Percentiles rank a stretch among this genome's conserved stretches.
Evolutionary conservation across 2,888 invertebrate species (phyloP).

Genomic region (Agrotis clavis): DNA sequence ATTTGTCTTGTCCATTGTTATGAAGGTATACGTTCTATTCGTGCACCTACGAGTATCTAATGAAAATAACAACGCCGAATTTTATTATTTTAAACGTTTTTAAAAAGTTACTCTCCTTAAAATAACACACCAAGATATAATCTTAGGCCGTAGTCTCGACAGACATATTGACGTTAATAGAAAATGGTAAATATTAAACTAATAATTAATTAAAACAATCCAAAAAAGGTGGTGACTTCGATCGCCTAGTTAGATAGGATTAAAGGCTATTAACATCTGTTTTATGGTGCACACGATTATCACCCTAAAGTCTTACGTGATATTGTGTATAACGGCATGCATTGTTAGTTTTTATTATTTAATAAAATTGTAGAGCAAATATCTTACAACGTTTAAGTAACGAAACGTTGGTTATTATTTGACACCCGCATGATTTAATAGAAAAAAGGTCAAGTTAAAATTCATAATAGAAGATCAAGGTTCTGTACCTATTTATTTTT

Average conservation of each 20-base stretch:
- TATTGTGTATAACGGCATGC: conserved; percentile 40
- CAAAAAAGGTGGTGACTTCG: conserved; percentile 69
- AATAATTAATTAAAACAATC: conserved; percentile 68
- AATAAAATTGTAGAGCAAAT: conserved; percentile 54
- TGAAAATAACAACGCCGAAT: conserved; percentile 18
- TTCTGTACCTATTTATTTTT: conserved; percentile 30
- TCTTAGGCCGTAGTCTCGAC: conserved; percentile 36
- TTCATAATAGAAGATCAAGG: not conserved
- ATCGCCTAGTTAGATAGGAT: conserved; percentile 67
- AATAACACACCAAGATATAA: conserved; percentile 48
- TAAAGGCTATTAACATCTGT: conserved; percentile 65
- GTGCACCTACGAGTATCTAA: not conserved
- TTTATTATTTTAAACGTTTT: conserved; percentile 21
- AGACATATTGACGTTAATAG: conserved; percentile 60
- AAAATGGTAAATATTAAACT: conserved; percentile 62
- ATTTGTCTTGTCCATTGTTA: conserved; percentile 11
- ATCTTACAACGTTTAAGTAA: conserved; percentile 48
- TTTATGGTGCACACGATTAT: conserved; percentile 44
- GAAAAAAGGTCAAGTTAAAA: conserved; percentile 21
- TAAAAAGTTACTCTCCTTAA: conserved; percentile 33
- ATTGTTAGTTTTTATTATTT: conserved; percentile 25
- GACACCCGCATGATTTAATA: conserved; percentile 47
- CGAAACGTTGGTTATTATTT: conserved; percentile 55
- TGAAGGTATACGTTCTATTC: not conserved
- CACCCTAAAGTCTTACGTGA: conserved; percentile 27